Base-by-base conservation (phyloP, 30 jellyfish, hydroid and myxozoan genomes). In the Euphysa ruthae region DNA sequence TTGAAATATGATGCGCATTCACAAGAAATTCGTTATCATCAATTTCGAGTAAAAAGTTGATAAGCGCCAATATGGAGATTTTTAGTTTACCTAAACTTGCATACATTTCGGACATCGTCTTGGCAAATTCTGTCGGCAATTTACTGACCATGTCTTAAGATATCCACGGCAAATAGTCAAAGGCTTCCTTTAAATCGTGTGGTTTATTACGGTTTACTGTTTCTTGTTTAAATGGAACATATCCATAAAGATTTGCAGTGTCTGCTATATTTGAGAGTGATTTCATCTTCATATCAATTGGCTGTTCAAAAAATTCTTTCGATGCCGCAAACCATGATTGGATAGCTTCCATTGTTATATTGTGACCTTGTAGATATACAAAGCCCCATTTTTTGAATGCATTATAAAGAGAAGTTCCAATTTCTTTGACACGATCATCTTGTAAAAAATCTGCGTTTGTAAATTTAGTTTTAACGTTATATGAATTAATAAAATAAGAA, bases 1-100 rank as follows among this genome's bases (percentile, higher is more conserved):
- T 1, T 6, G 69, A 57, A 3, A 29, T 43, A n/a, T 24, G 44
- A 73, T 68, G 80, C 4, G 31, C 30, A 6, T 8, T 29, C 15
- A 16, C 25, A 19, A 68, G 49, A 68, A 43, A 68, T 14, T 68
- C 20, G 3, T 23, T 29, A 68, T 68, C 80, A 6, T 42, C 76
- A 0, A 43, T 20, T n/a, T 43, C 7, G 18, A 68, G 69, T 16
- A 25, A 22, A 6, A 43, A 18, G 32, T 27, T 68, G 15, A 68
- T 16, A n/a, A 68, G 21, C 32, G 8, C 25, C 18, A 68, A 43
- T 16, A 68, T 25, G 0, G 15, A n/a, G 66, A 56, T 20, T 18
- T 33, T 20, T 27, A 56, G 26, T 18, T 16, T 13, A 31, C 26
- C 23, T 21, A 33, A 56, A 18, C 26, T 27, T 22, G 35, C 23